Evolutionary conservation across 2,888 invertebrate genomes (phyloP), one percentile per base, ranked within the genome.

Genomic region (Nephrotoma flavescens): DNA sequence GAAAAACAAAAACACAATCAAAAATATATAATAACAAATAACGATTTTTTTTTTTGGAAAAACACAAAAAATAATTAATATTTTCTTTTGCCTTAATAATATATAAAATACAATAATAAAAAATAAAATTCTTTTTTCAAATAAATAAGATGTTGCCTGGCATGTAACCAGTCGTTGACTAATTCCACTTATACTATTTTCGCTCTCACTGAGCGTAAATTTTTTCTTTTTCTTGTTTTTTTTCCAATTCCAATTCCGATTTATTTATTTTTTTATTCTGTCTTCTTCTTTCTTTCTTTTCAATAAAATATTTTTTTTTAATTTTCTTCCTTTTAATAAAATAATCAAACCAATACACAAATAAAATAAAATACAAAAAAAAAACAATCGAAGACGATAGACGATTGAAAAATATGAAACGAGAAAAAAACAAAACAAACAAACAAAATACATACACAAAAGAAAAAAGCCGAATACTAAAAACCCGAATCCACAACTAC

Each of bases 111-210:
- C 31, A 44, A 44, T 6, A 52, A 71, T 31, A 71, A 71, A 71
- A 71, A 71, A 71, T 31, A 71, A 71, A 31, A 71, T 31, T 71
- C 31, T 71, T 19, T 71, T 71, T 71, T 19, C 31, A 71, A 71
- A 71, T 71, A 84, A 84, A 84, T 84, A 84, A 85, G 91, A 91
- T 91, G 91, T 91, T 91, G 90, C 90, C 91, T 91, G 91, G 91
- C 91, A 91, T 91, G 90, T 90, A 91, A 91, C 91, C 91, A 91
- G 91, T 90, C 91, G 91, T 91, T 91, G 91, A 91, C 91, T 91
- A 87, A 87, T 85, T 87, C 71, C 85, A 86, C 57, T 87, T 71
- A 42, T 44, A 57, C 52, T 6, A 57, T 45, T 83, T 86, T 86
- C 83, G 86, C 86, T 86, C 86, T 86, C 86, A 83, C 19, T 86